Percentiles rank a stretch among this genome's conserved stretches.
Conservation (phyloP, 2,888 invertebrate species). For the Spisula subtruncata region DNA sequence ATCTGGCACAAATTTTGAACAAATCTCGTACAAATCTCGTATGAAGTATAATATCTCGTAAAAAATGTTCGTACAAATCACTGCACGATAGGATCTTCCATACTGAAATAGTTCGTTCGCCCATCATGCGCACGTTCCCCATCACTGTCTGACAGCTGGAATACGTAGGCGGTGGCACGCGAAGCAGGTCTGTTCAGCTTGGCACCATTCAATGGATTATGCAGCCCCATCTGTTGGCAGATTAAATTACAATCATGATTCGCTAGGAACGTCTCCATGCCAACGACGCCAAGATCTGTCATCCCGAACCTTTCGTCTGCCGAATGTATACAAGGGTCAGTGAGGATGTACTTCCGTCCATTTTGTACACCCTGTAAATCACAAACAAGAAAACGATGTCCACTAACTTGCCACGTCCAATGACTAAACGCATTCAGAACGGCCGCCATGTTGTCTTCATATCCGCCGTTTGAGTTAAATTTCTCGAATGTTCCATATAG, state of each 20-base stretch:
- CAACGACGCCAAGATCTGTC: slow-evolving; percentile 69
- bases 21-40: too few species aligned
- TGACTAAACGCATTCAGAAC: slow-evolving; percentile 69
- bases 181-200: slow-evolving; percentile 7
- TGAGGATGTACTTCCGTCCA: slow-evolving; percentile 61
- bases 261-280: slow-evolving; percentile 67
- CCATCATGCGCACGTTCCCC: slow-evolving; percentile 55
- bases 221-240: slow-evolving; percentile 56
- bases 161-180: slow-evolving; percentile 58
- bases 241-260: slow-evolving; percentile 67
- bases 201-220: slow-evolving; percentile 53
- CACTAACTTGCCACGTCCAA: slow-evolving; percentile 69
- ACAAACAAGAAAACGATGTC: slow-evolving; percentile 63
- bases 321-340: slow-evolving; percentile 71
- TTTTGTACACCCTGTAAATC: slow-evolving; percentile 69
- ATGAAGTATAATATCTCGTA: too few species aligned
- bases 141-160: slow-evolving; percentile 60
- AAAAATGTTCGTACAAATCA: background rate
- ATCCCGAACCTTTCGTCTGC: slow-evolving; percentile 62
- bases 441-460: slow-evolving; percentile 59
- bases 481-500: slow-evolving; percentile 67
- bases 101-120: slow-evolving; percentile 54
- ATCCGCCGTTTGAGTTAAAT: slow-evolving; percentile 64
- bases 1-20: too few species aligned
- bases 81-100: slow-evolving; percentile 54